phyloP scores from a whole-genome alignment of 1,140 invertebrate species.

The Euschistus heros region DNA sequence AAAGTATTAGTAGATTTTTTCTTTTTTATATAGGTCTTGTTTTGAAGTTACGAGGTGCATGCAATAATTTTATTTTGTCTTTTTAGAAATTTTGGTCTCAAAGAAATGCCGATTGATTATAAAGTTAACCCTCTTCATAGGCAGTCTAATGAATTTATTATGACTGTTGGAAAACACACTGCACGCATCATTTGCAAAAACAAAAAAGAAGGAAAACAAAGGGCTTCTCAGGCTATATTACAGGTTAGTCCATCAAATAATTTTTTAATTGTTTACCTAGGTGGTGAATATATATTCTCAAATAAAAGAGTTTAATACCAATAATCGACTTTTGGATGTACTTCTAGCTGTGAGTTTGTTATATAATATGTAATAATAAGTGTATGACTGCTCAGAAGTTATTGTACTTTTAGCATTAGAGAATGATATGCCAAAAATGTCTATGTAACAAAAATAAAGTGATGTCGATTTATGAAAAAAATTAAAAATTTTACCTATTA shows the following conservation, averaged over 20 bases:
- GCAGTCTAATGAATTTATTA: conserved; percentile 87
- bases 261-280: too few species aligned
- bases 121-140: conserved; percentile 80
- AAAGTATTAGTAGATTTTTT: neutral
- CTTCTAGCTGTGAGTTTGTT: too few species aligned
- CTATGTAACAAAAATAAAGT: too few species aligned
- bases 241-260: conserved; percentile 41
- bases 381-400: too few species aligned
- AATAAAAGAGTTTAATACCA: too few species aligned
- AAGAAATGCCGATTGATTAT: conserved; percentile 78
- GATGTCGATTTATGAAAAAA: too few species aligned
- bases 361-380: too few species aligned
- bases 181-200: conserved; percentile 85
- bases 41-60: neutral
- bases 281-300: too few species aligned
- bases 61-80: conserved; percentile 24
- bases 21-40: neutral
- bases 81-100: conserved; percentile 73
- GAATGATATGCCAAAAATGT: too few species aligned
- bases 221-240: conserved; percentile 89
- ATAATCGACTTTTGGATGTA: too few species aligned
- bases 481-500: too few species aligned
- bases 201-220: conserved; percentile 94
- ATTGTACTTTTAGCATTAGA: too few species aligned
- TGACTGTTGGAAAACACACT: conserved; percentile 86